Percentiles rank a stretch among this genome's conserved stretches.
Conservation (phyloP, 2,113 vertebrate genomes). For the Pholis gunnellus region DNA sequence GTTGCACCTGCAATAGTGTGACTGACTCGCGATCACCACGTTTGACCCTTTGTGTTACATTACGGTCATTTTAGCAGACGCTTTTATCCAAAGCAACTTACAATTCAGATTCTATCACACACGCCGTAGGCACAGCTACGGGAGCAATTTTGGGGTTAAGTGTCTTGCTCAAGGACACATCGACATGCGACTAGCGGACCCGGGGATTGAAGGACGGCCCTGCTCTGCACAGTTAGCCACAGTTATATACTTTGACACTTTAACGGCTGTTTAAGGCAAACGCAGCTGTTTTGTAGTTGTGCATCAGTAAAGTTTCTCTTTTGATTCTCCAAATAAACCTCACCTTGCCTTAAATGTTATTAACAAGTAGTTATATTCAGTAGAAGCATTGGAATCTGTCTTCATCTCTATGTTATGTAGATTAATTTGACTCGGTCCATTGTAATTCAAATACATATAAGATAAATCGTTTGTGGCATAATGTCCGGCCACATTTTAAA, state of each 20-base stretch:
- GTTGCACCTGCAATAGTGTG: too few species aligned
- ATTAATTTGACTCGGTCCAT: not conserved
- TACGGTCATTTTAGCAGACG: too few species aligned
- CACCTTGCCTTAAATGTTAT: not conserved
- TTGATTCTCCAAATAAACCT: not conserved
- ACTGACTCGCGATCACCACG: not conserved
- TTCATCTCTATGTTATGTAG: not conserved
- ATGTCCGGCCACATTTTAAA: not conserved
- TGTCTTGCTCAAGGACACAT: too few species aligned
- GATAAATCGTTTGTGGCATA: not conserved
- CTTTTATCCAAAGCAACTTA: too few species aligned
- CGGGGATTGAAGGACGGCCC: too few species aligned
- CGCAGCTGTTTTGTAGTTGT: not conserved
- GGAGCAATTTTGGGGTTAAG: too few species aligned
- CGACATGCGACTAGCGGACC: too few species aligned
- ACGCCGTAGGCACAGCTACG: too few species aligned
- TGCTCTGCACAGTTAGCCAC: too few species aligned
- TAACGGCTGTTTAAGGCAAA: not conserved
- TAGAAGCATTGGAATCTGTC: not conserved
- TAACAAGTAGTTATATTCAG: not conserved
- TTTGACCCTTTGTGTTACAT: too few species aligned
- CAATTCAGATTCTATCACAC: too few species aligned
- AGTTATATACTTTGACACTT: too few species aligned
- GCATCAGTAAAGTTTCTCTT: not conserved
- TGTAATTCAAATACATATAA: constrained; percentile 1